Evolutionary conservation across 2,113 vertebrate genomes (phyloP).

Genomic region (Vicugna pacos): DNA sequence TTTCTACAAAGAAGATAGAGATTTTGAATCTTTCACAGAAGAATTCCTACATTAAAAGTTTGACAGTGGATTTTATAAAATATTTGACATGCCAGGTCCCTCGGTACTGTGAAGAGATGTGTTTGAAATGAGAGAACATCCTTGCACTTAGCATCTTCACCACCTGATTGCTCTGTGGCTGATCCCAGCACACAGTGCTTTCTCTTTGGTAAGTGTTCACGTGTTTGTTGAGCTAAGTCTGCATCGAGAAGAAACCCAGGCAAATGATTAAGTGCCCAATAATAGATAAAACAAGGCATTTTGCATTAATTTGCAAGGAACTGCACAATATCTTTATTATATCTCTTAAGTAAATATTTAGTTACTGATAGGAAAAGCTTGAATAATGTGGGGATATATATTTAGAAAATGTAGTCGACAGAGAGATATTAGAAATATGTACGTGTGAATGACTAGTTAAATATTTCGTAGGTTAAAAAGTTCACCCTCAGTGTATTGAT

Average conservation of each 20-base stretch:
- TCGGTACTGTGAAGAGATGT: background rate
- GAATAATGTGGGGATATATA: background rate
- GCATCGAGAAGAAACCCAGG: conserved; percentile 9
- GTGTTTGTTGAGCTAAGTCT: background rate
- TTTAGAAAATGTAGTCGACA: background rate
- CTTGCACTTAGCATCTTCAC: background rate
- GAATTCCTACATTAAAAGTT: background rate
- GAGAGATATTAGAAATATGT: background rate
- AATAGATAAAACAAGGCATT: background rate
- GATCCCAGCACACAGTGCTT: background rate
- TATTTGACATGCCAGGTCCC: background rate
- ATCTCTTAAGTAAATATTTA: background rate
- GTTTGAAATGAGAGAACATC: background rate
- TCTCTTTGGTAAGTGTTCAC: background rate
- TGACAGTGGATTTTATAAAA: background rate
- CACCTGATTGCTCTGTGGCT: background rate
- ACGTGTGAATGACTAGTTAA: background rate
- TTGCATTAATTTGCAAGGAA: background rate
- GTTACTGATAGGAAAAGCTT: background rate
- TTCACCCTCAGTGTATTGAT: background rate
- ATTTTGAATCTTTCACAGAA: conserved; percentile 39
- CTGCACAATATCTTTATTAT: background rate
- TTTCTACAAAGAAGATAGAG: conserved; percentile 1
- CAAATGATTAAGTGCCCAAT: background rate
- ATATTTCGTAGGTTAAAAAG: background rate